Percentiles rank a stretch among this genome's conserved stretches.
Conservation (phyloP, 2,888 invertebrate genomes). For the Drosophila kokeensis region DNA sequence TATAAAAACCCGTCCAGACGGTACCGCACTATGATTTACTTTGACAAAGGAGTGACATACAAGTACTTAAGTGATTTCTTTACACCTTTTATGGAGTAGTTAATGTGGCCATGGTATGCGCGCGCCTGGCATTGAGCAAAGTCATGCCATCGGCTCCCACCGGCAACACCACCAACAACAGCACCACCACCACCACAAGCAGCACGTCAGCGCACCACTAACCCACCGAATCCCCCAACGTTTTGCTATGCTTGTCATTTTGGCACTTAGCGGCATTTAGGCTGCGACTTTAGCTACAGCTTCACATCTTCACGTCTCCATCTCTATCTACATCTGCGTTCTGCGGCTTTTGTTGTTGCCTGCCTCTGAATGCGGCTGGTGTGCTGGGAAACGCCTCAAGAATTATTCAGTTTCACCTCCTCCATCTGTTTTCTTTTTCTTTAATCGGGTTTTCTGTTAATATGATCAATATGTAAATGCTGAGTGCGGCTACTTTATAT, state of each 20-base stretch:
- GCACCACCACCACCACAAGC: slow-evolving; percentile 1
- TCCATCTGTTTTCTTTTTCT: not conserved
- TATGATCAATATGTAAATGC: slow-evolving; percentile 63
- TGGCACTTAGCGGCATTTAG: slow-evolving; percentile 78
- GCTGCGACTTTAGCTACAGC: slow-evolving; percentile 50
- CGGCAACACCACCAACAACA: slow-evolving; percentile 15
- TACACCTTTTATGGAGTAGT: slow-evolving; percentile 81
- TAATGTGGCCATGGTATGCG: slow-evolving; percentile 78
- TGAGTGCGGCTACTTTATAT: slow-evolving; percentile 54
- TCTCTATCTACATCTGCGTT: slow-evolving; percentile 12
- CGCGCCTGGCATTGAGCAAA: slow-evolving; percentile 71
- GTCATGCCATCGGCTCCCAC: slow-evolving; percentile 61
- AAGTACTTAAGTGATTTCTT: slow-evolving; percentile 81
- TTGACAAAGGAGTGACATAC: slow-evolving; percentile 81
- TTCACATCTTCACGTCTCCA: slow-evolving; percentile 28
- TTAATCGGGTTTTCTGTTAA: slow-evolving; percentile 47
- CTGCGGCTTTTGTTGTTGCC: slow-evolving; percentile 53
- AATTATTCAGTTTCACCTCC: slow-evolving; percentile 15
- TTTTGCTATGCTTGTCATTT: slow-evolving; percentile 70
- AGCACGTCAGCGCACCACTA: slow-evolving; percentile 25
- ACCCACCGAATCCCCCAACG: slow-evolving; percentile 49
- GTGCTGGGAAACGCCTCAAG: slow-evolving; percentile 55
- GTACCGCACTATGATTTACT: slow-evolving; percentile 75
- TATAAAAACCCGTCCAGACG: slow-evolving; percentile 57
- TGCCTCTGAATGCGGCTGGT: slow-evolving; percentile 28